These are phyloP conservation scores for Gandaritis pyraliata DNA, from an alignment of 2,888 invertebrate species.

Conservation along the genomic window DNA sequence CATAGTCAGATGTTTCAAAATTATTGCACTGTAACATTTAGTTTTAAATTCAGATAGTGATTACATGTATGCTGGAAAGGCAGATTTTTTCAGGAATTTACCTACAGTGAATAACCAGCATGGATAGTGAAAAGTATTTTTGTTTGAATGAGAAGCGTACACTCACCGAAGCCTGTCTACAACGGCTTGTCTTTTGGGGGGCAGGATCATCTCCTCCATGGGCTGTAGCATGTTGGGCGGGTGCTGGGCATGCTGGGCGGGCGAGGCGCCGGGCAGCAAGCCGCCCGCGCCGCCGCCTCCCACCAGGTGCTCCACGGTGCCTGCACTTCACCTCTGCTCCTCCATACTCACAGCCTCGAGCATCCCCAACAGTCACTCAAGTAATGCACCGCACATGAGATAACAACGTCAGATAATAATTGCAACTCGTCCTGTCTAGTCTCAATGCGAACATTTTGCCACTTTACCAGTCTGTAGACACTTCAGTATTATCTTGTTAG, in stretches of 20 bases:
- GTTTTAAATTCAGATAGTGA: too few relatives aligned
- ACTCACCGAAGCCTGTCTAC: constrained; percentile 90
- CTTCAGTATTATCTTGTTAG: constrained; percentile 27
- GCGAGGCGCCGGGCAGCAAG: constrained; percentile 86
- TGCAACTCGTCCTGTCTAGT: constrained; percentile 72
- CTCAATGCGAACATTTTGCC: constrained; percentile 69
- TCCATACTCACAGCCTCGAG: constrained; percentile 60
- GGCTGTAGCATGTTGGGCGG: constrained; percentile 87
- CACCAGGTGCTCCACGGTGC: constrained; percentile 90
- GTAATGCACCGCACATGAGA: constrained; percentile 71
- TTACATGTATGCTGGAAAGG: too few relatives aligned
- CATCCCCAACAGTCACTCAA: constrained; percentile 56
- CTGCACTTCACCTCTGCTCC: constrained; percentile 64
- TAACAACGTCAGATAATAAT: constrained; percentile 67
- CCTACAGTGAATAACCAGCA: too few relatives aligned
- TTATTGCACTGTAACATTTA: too few relatives aligned
- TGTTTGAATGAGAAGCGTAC: neutral
- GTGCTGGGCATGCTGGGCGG: constrained; percentile 71
- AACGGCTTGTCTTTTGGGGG: constrained; percentile 93
- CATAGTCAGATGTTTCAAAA: too few relatives aligned
- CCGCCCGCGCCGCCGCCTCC: constrained; percentile 89
- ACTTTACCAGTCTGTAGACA: constrained; percentile 45
- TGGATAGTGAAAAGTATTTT: too few relatives aligned
- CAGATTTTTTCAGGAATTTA: too few relatives aligned
- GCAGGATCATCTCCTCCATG: constrained; percentile 88